Percentiles rank a stretch among this genome's conserved stretches.
phyloP scores from a whole-genome alignment of 2,797 vertebrate genomes.

The Denticeps clupeoides region DNA sequence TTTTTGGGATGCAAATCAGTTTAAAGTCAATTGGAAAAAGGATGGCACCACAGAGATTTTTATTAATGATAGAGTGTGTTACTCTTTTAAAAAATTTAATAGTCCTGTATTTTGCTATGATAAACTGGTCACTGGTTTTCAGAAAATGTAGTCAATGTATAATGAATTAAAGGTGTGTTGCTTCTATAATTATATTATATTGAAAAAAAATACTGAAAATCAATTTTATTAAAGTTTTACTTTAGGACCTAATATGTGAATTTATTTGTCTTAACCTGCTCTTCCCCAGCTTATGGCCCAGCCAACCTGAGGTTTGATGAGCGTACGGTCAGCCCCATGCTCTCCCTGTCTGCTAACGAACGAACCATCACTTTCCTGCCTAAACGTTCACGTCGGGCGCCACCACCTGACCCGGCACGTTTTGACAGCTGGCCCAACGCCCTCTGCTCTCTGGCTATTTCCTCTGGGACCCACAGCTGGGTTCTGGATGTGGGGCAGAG shows the following conservation, averaged over 20 bases:
- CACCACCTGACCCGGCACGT: conserved; percentile 58
- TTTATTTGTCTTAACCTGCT: background rate
- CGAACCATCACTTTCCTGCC: conserved; percentile 69
- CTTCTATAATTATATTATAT: background rate
- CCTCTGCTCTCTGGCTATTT: conserved; percentile 61
- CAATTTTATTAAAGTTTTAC: no score
- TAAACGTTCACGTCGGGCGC: conserved; percentile 60
- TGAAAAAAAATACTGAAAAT: no score
- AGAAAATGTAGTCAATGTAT: no score
- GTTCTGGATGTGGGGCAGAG: conserved; percentile 70
- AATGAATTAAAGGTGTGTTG: no score
- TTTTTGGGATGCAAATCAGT: no score
- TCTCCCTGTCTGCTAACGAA: conserved; percentile 67
- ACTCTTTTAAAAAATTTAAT: no score
- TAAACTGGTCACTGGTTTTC: no score
- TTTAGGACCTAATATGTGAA: background rate
- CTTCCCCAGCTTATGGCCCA: conserved; percentile 45
- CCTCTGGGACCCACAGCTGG: conserved; percentile 71
- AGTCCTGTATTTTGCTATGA: no score
- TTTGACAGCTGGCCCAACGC: conserved; percentile 89
- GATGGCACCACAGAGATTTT: no score
- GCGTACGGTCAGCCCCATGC: conserved; percentile 70
- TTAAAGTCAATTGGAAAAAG: no score
- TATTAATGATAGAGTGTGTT: no score
- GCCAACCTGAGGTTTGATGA: conserved; percentile 64